Evolutionary conservation across 2,113 vertebrate species (phyloP).

Genomic region (Pseudolaguvia tuberculata): DNA sequence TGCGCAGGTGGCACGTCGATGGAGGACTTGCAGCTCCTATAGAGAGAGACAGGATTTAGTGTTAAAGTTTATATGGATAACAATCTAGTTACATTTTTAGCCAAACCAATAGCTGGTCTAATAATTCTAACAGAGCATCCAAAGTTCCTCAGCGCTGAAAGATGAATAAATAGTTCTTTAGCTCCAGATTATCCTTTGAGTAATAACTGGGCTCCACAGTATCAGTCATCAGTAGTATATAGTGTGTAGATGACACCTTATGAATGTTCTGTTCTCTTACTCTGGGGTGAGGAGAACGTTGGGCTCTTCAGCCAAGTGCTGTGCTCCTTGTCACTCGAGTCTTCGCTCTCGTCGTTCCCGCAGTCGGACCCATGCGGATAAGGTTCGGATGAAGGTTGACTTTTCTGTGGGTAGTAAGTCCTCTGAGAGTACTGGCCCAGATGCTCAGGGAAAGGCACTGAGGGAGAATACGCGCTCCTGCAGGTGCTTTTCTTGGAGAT

Average conservation of each 20-base stretch:
- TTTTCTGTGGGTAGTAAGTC: constrained; percentile 63
- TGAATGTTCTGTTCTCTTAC: constrained; percentile 61
- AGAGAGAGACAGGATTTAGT: not conserved
- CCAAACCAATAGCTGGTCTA: too few relatives aligned
- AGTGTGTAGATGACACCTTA: not conserved
- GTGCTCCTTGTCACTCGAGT: constrained; percentile 65
- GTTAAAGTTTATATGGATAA: too few relatives aligned
- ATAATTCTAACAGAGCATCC: not conserved
- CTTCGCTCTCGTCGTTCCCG: constrained; percentile 58
- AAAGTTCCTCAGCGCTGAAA: not conserved
- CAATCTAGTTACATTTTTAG: too few relatives aligned
- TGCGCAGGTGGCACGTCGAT: constrained; percentile 65
- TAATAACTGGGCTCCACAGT: not conserved
- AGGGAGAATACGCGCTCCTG: constrained; percentile 58
- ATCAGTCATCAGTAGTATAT: too few relatives aligned
- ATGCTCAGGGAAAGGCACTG: constrained; percentile 50
- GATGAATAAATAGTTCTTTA: not conserved
- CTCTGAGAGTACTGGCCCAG: constrained; percentile 59
- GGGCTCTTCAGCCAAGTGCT: constrained; percentile 67
- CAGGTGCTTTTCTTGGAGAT: constrained; percentile 71
- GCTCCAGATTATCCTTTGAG: not conserved
- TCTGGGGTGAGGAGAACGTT: constrained; percentile 63
- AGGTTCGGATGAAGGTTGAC: constrained; percentile 55
- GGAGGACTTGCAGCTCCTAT: constrained; percentile 63
- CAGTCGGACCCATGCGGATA: constrained; percentile 58